A percentile compares a stretch with the other conserved stretches of the same genome.
Conservation (phyloP, 1,140 invertebrate genomes). For the Pogonus chalceus region DNA sequence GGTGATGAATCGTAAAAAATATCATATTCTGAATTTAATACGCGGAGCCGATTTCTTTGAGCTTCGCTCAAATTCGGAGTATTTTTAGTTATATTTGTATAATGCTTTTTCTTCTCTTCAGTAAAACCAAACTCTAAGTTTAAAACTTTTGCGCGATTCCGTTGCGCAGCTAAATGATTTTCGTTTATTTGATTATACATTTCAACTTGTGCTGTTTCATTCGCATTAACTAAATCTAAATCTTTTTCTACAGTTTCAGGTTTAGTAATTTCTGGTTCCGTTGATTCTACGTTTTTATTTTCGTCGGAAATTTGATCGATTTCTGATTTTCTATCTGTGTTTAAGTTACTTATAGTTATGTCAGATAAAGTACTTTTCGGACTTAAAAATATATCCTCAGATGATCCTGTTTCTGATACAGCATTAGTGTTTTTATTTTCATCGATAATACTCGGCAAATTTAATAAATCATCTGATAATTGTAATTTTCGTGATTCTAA, state of each 20-base stretch:
- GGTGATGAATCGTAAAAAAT: background rate
- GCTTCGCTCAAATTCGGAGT: conserved; percentile 25
- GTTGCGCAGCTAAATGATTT: background rate
- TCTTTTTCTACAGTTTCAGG: background rate
- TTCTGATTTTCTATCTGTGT: background rate
- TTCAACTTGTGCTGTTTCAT: background rate
- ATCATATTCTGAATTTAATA: conserved; percentile 31
- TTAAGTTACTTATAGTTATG: background rate
- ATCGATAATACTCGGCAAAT: background rate
- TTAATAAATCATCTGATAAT: background rate
- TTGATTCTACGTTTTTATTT: background rate
- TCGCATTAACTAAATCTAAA: background rate
- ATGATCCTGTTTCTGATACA: background rate
- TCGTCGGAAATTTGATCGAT: background rate
- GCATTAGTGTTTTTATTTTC: background rate
- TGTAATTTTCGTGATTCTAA: background rate
- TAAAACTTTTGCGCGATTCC: background rate
- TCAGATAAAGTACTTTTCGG: background rate
- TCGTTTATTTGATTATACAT: background rate
- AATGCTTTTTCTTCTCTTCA: background rate
- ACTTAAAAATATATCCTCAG: background rate
- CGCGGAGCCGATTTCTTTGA: conserved; percentile 32
- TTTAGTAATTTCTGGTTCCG: background rate
- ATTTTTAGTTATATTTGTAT: background rate
- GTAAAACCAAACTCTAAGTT: background rate